phyloP scores from a whole-genome alignment of 92 coral and sea anemone genomes.

The Micromussa lordhowensis region DNA sequence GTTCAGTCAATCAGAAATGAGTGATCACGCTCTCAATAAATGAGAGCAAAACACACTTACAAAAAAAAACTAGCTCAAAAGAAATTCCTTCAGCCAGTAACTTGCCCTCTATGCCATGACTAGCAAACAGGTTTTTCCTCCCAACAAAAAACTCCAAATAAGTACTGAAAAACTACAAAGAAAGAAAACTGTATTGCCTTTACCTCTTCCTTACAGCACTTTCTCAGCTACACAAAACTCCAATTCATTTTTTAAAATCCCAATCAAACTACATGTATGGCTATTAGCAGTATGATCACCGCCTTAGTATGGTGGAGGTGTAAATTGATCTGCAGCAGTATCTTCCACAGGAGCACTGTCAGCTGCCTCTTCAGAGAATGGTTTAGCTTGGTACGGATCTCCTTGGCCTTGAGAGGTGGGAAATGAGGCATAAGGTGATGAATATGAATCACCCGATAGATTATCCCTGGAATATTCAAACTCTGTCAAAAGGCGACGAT shows the following conservation, averaged over 20 bases:
- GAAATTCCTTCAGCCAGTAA: not conserved
- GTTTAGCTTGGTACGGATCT: conserved; percentile 93
- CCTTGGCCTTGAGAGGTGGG: conserved; percentile 80
- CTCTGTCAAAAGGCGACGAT: conserved; percentile 79
- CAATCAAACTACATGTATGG: not conserved
- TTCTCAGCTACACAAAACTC: not conserved
- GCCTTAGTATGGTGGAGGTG: conserved; percentile 60
- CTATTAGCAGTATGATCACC: not conserved
- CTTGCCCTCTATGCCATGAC: not conserved
- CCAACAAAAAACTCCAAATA: not conserved
- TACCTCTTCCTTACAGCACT: not conserved
- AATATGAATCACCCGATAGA: conserved; percentile 81
- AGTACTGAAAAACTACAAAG: not conserved
- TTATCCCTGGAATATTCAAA: conserved; percentile 81
- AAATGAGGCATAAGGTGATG: conserved; percentile 94
- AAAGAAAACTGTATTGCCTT: not conserved
- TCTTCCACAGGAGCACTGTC: conserved; percentile 60
- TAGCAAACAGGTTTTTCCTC: not conserved
- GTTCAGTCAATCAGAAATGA: not conserved
- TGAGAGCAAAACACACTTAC: not conserved
- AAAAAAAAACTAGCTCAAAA: not conserved
- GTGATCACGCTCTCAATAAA: not conserved
- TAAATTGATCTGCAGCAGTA: conserved; percentile 20
- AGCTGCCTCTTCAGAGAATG: conserved; percentile 75
- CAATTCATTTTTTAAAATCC: not conserved